These are phyloP conservation scores for Meandrina meandrites DNA, from an alignment of 92 coral and sea anemone genomes.

Conservation along the genomic window DNA sequence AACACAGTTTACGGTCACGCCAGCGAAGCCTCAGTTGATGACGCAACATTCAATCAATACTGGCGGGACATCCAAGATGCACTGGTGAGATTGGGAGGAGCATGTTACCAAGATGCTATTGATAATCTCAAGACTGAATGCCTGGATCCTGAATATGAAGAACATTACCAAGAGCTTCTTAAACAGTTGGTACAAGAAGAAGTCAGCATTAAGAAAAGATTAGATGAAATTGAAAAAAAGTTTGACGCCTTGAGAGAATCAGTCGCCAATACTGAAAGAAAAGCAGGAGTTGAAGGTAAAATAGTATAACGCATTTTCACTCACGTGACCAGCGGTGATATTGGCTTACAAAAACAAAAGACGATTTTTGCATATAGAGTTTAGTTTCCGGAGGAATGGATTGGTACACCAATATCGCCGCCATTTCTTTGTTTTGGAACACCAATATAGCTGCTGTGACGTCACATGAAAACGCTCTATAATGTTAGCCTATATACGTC, in stretches of 20 bases:
- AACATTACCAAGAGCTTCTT: background rate
- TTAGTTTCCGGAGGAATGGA: too few relatives aligned
- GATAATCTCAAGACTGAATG: background rate
- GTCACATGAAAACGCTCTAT: too few relatives aligned
- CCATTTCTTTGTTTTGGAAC: too few relatives aligned
- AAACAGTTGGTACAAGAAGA: background rate
- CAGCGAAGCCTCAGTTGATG: slow-evolving; percentile 16
- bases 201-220: background rate
- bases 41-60: slow-evolving; percentile 28
- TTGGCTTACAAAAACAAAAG: too few relatives aligned
- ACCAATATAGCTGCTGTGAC: too few relatives aligned
- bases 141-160: background rate
- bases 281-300: background rate
- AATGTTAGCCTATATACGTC: too few relatives aligned
- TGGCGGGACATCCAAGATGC: slow-evolving; percentile 42
- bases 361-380: too few relatives aligned
- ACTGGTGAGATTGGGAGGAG: slow-evolving; percentile 49
- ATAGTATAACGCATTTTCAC: background rate
- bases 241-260: background rate
- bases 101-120: background rate
- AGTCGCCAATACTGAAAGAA: background rate
- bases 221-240: background rate
- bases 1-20: slow-evolving; percentile 36
- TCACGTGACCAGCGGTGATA: too few relatives aligned
- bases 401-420: too few relatives aligned